Evolutionary conservation across 2,113 vertebrate species (phyloP), one percentile per base, ranked within the genome.

Genomic region (Pelecanus crispus): DNA sequence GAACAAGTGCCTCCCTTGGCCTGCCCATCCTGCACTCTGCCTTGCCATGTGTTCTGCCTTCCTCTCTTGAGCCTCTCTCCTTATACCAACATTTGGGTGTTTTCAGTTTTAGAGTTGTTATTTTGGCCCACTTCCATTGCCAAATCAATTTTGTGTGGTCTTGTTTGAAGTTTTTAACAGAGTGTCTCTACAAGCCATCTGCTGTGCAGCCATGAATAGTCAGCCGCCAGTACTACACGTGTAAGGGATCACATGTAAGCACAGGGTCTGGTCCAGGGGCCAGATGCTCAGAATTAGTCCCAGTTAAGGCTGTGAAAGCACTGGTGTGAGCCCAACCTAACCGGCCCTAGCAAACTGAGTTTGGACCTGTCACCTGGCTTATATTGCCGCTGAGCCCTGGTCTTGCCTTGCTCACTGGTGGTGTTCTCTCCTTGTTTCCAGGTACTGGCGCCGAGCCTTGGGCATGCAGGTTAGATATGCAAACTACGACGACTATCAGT

Each of bases 391-490:
- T 47, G 32, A 34, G 26, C 52, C 10, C 15, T 59, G 65, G 13
- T 62, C 78, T 67, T 81, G 44, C 45, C 45, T 29, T 12, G 4
- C 66, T 58, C 42, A 75, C 55, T 91, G 77, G 32, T 55, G 65
- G 5, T 63, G 32, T 88, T 66, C 71, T 85, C 50, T 92, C 77
- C 78, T 49, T 91, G 2, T 95, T 81, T 77, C 13, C 95, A 99
- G 99, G 99, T 99, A 98, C 95, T 98, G 98, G 99, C 98, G 99
- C 75, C 95, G 98, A 93, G 96, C 98, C 6, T 53, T 99, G 94
- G 99, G 99, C 4, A 97, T 99, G 98, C 98, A 98, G 94, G 98
- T 99, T 81, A 97, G 94, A 68, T 98, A 98, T 1, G 97, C 93
- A 0, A 85, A 90, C 89, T 97, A 98, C 6, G 98, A 98, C 24